Percentiles rank a stretch among this genome's conserved stretches.
These are phyloP conservation scores for Galerucella pusilla DNA, from an alignment of 2,888 invertebrate genomes.

Conservation along the genomic window DNA sequence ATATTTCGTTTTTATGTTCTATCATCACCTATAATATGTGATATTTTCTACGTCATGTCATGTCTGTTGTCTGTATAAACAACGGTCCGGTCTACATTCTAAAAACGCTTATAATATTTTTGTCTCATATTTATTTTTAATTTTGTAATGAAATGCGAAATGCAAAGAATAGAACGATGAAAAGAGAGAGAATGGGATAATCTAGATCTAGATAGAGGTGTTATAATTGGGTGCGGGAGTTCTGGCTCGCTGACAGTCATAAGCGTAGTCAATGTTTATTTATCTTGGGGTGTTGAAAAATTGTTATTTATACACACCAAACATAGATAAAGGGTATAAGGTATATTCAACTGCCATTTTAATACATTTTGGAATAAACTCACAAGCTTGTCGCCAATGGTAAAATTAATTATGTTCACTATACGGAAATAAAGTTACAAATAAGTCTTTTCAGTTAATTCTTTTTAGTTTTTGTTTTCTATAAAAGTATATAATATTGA, in stretches of 20 bases:
- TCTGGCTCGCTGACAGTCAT: conserved; percentile 28
- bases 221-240: conserved; percentile 42
- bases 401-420: too few relatives aligned
- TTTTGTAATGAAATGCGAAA: conserved; percentile 34
- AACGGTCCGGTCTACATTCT: conserved; percentile 13
- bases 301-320: too few relatives aligned
- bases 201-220: conserved; percentile 42
- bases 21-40: not conserved
- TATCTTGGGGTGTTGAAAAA: not conserved
- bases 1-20: too few relatives aligned
- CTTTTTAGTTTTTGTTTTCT: too few relatives aligned
- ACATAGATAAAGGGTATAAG: too few relatives aligned
- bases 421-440: too few relatives aligned
- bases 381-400: too few relatives aligned
- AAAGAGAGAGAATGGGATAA: conserved; percentile 15
- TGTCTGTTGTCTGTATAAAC: conserved; percentile 13
- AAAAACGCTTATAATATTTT: conserved; percentile 30
- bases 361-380: too few relatives aligned
- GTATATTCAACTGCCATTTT: too few relatives aligned
- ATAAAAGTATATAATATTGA: too few relatives aligned
- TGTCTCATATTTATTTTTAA: conserved; percentile 38
- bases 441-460: too few relatives aligned
- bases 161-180: conserved; percentile 30
- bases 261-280: conserved; percentile 14
- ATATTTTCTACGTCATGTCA: conserved; percentile 6